phyloP scores from a whole-genome alignment of 2,888 invertebrate genomes.

The Brenthis daphne region DNA sequence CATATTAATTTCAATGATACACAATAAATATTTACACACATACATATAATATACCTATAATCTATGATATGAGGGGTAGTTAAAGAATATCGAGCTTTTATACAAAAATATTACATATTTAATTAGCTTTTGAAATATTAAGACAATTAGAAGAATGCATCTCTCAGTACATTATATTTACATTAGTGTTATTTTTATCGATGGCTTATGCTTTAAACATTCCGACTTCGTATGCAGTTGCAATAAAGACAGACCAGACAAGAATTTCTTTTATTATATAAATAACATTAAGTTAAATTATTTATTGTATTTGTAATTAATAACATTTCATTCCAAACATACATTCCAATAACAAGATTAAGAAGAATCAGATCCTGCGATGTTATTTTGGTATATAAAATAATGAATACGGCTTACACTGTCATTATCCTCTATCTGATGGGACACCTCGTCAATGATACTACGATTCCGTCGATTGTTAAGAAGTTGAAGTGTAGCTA shows the following conservation, averaged over 20 bases:
- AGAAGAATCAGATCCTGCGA: conserved; percentile 33
- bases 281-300: no score
- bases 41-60: not conserved
- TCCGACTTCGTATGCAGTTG: no score
- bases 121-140: not conserved
- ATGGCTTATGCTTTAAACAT: no score
- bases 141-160: not conserved
- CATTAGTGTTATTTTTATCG: not conserved
- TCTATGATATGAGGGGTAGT: not conserved
- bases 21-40: no score
- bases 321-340: not conserved
- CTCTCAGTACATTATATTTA: not conserved
- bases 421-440: conserved; percentile 29
- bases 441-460: conserved; percentile 35
- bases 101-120: not conserved
- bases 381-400: conserved; percentile 35
- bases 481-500: conserved; percentile 37
- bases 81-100: conserved; percentile 1
- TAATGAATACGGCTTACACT: conserved; percentile 26
- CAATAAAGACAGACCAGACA: no score
- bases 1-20: no score
- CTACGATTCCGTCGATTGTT: conserved; percentile 47
- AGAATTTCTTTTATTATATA: no score
- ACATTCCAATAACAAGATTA: not conserved
- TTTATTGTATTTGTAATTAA: not conserved